Base-by-base conservation (phyloP, 2,797 vertebrate genomes). In the Halcyon smyrnensis region DNA sequence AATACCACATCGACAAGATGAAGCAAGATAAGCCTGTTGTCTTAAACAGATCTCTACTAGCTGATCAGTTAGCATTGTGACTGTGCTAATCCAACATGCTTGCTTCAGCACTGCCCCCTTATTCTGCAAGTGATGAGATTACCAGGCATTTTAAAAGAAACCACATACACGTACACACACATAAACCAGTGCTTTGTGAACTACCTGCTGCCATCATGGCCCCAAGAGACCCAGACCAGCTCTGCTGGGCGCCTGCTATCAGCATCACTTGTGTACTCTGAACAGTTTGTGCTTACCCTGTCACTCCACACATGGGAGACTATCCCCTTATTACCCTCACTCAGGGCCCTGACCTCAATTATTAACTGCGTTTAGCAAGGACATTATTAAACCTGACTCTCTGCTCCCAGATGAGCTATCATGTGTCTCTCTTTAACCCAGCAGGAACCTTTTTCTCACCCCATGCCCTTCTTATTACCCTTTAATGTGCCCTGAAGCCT, bases 301-400 rank as follows among this genome's bases (percentile, higher is more conserved):
- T 89, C 89, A 97, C 94, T 97, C 96, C 83, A 60, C 93, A 91
- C 96, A 96, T 94, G 93, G 96, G 96, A 95, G 82, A 88, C 89
- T 96, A 96, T 98, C 97, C 97, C 95, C 96, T 97, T 36, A 93
- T 97, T 98, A 96, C 97, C 93, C 91, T 97, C 94, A 84, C 92
- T 63, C 94, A 84, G 96, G 96, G 97, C 95, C 86, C 94, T 98
- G 98, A 98, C 98, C 98, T 98, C 98, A 98, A 98, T 98, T 98
- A 98, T 97, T 98, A 98, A 98, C 96, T 78, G 92, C 21, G 11
- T 97, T 97, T 96, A 92, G 93, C 96, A 97, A 97, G 85, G 97
- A 98, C 95, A 98, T 97, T 97, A 98, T 98, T 98, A 98, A 98
- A 98, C 98, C 98, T 97, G 98, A 98, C 98, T 98, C 97, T 97